Percentiles rank a stretch among this genome's conserved stretches.
phyloP scores from a whole-genome alignment of 2,113 vertebrate species.

The Podilymbus podiceps region DNA sequence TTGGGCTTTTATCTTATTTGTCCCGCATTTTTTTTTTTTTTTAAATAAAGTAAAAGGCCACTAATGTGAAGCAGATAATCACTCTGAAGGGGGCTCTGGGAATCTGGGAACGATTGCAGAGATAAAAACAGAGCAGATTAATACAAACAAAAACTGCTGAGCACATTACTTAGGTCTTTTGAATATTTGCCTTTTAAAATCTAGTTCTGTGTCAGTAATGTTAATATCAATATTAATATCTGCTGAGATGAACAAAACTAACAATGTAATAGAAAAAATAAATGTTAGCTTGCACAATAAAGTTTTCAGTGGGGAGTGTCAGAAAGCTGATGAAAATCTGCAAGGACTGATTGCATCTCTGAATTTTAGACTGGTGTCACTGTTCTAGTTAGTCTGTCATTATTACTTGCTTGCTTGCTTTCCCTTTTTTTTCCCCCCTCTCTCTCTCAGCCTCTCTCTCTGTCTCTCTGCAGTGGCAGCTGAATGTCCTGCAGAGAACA shows the following conservation, averaged over 20 bases:
- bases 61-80: neutral
- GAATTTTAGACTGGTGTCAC: neutral
- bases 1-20: neutral
- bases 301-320: slow-evolving; percentile 40
- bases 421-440: neutral
- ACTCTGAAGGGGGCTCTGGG: neutral
- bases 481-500: neutral
- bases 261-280: slow-evolving; percentile 32
- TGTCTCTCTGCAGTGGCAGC: neutral
- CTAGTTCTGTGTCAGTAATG: neutral
- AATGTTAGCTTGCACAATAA: slow-evolving; percentile 22
- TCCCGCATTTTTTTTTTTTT: neutral
- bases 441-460: neutral
- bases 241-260: slow-evolving; percentile 43
- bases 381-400: neutral
- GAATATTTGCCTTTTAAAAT: slow-evolving; percentile 14
- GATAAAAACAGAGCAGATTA: neutral
- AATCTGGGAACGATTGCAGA: neutral
- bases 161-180: neutral
- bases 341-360: neutral
- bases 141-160: neutral
- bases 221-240: slow-evolving; percentile 7
- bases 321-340: slow-evolving; percentile 2
- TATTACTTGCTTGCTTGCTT: neutral
- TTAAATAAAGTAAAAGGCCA: neutral